These are phyloP conservation scores for Euphydryas editha DNA, from an alignment of 2,888 invertebrate species.

Conservation along the genomic window DNA sequence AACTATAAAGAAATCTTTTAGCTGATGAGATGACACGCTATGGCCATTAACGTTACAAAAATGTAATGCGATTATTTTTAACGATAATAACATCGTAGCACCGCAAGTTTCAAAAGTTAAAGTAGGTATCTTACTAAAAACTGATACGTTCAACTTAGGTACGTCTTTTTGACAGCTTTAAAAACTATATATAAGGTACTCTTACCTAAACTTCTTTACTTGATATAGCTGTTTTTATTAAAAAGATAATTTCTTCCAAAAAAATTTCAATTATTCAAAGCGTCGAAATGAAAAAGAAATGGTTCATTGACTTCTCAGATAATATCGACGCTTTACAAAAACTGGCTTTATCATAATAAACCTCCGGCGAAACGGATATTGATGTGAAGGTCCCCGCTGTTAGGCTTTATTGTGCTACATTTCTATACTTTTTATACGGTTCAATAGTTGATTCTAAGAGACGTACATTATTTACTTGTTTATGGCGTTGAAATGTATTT, in stretches of 20 bases:
- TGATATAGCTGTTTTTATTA: not conserved
- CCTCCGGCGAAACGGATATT: conserved; percentile 27
- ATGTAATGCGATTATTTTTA: no score
- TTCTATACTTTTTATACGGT: conserved; percentile 13
- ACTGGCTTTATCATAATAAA: conserved; percentile 25
- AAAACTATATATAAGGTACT: no score
- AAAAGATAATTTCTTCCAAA: not conserved
- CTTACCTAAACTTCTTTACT: not conserved
- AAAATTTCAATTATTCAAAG: no score
- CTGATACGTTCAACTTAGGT: no score
- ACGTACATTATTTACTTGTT: not conserved
- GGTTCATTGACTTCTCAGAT: conserved; percentile 6
- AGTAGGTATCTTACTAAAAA: no score
- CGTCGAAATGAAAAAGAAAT: no score
- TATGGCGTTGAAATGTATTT: not conserved
- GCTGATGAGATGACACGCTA: no score
- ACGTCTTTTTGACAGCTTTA: no score
- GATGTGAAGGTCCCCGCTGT: conserved; percentile 17
- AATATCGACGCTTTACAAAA: conserved; percentile 24
- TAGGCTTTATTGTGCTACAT: conserved; percentile 13
- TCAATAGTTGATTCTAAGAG: conserved; percentile 3
- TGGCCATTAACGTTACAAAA: no score
- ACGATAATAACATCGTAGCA: no score
- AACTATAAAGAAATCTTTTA: no score
- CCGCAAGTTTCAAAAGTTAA: no score